Evolutionary conservation across 2,888 invertebrate genomes (phyloP).

Genomic region (Trichacis sp.): DNA sequence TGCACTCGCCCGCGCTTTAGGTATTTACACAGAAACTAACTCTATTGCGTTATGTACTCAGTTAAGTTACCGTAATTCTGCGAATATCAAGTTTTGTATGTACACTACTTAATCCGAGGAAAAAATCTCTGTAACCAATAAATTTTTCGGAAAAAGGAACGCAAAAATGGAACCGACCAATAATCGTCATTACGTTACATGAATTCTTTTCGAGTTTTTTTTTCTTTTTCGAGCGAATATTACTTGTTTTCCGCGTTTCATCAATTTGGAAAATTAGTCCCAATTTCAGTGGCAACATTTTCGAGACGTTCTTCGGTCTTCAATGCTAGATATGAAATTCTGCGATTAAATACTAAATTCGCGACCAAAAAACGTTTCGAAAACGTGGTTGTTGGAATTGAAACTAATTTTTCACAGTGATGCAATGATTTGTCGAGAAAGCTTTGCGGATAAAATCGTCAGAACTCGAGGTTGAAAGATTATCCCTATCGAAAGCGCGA

Average conservation of each 20-base stretch:
- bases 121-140: constrained; percentile 54
- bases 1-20: constrained; percentile 59
- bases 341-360: too few species aligned
- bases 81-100: constrained; percentile 65
- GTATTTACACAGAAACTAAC: constrained; percentile 65
- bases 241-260: too few species aligned
- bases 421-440: too few species aligned
- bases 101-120: constrained; percentile 68
- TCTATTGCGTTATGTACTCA: constrained; percentile 65
- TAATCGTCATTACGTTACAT: constrained; percentile 55
- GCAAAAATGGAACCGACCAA: constrained; percentile 55
- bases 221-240: constrained; percentile 5
- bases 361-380: too few species aligned
- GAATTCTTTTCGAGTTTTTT: constrained; percentile 17
- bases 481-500: constrained; percentile 56
- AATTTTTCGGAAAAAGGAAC: constrained; percentile 40
- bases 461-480: constrained; percentile 49
- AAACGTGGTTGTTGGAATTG: too few species aligned
- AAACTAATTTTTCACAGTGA: too few species aligned
- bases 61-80: constrained; percentile 65
- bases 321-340: too few species aligned
- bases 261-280: too few species aligned
- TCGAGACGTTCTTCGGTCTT: constrained; percentile 10
- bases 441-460: too few species aligned
- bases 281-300: too few species aligned